A percentile compares a stretch with the other conserved stretches of the same genome.
Evolutionary conservation across 2,797 vertebrate genomes (phyloP).

Genomic region (Eupleurogrammus muticus): DNA sequence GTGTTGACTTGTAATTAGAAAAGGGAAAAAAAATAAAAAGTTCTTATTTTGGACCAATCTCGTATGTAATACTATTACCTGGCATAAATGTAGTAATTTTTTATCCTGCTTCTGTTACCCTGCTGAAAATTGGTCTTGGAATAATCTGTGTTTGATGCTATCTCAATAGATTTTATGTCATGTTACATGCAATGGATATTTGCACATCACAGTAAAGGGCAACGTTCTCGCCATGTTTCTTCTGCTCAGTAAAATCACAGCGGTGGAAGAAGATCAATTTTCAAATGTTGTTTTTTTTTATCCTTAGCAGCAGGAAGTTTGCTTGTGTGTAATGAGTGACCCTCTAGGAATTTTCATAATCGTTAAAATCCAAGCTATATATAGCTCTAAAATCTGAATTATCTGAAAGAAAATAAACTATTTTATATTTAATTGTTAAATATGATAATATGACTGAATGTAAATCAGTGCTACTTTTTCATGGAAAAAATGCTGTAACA

Average conservation of each 20-base stretch:
- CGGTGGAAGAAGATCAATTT: background rate
- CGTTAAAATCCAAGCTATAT: background rate
- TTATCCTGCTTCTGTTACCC: conserved; percentile 23
- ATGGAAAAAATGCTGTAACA: too few relatives aligned
- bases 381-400: background rate
- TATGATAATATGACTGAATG: background rate
- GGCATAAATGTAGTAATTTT: background rate
- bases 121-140: conserved; percentile 16
- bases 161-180: conserved; percentile 21
- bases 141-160: conserved; percentile 20
- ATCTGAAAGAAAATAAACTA: background rate
- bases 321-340: background rate
- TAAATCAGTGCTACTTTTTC: background rate
- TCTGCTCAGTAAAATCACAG: background rate
- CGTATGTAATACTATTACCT: background rate
- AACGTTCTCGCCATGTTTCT: background rate
- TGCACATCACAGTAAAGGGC: background rate
- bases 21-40: conserved; percentile 2
- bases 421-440: background rate
- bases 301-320: background rate
- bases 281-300: background rate
- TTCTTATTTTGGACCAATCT: conserved; percentile 15
- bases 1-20: conserved; percentile 1
- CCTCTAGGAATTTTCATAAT: background rate
- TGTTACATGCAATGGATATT: background rate